Evolutionary conservation across 2,113 vertebrate genomes (phyloP).

Genomic region (Macquaria ambigua): DNA sequence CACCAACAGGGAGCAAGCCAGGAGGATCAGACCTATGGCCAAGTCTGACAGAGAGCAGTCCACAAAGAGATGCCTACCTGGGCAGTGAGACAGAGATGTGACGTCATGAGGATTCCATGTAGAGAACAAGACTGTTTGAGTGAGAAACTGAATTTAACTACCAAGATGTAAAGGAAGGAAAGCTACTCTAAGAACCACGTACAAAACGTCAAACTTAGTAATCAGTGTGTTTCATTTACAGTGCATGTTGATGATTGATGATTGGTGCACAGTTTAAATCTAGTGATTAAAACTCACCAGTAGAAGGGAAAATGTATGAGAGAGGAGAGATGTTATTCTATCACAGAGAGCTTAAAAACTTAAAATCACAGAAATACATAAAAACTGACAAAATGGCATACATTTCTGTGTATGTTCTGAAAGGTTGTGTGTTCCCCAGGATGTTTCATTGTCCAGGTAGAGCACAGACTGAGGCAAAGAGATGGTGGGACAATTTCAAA

Average conservation of each 20-base stretch:
- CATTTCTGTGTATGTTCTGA: slow-evolving; percentile 58
- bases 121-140: background rate
- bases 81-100: background rate
- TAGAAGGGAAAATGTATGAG: too few species aligned
- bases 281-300: background rate
- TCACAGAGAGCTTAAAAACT: background rate
- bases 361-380: background rate
- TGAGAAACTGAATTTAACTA: background rate
- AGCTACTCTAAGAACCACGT: too few species aligned
- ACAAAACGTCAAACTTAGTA: background rate
- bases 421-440: slow-evolving; percentile 47
- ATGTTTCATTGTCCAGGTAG: slow-evolving; percentile 30
- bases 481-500: background rate
- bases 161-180: background rate
- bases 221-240: background rate
- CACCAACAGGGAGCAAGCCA: slow-evolving; percentile 85
- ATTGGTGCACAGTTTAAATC: background rate
- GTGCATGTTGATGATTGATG: background rate
- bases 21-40: slow-evolving; percentile 87
- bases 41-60: slow-evolving; percentile 85
- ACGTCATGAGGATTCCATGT: background rate
- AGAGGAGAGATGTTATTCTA: background rate
- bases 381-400: slow-evolving; percentile 12
- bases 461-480: background rate
- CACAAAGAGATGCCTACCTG: slow-evolving; percentile 88